Evolutionary conservation across 2,797 vertebrate genomes (phyloP).

Genomic region (Acanthopagrus latus): DNA sequence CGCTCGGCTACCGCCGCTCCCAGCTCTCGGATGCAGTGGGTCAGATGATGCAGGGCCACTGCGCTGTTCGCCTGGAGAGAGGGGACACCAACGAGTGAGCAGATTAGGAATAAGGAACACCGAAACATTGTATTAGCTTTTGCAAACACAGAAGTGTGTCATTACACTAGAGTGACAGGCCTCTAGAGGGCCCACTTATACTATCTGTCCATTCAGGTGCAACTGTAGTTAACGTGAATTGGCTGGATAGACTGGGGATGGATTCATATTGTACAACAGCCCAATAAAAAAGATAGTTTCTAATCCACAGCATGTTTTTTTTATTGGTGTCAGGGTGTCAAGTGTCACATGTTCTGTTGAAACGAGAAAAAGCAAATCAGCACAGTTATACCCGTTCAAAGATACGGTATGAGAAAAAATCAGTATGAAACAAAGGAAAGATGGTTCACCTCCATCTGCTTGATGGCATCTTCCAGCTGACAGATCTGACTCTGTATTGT

Average conservation of each 20-base stretch:
- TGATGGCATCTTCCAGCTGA: conserved; percentile 92
- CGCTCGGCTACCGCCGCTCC: conserved; percentile 90
- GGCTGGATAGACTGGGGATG: neutral
- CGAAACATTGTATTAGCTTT: neutral
- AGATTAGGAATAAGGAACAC: conserved; percentile 2
- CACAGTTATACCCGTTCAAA: neutral
- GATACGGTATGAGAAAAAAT: neutral
- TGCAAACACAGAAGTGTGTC: neutral
- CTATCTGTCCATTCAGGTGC: conserved; percentile 1
- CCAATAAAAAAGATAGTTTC: neutral
- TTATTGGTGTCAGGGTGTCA: neutral
- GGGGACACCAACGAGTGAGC: neutral
- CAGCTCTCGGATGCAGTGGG: conserved; percentile 89
- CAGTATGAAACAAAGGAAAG: neutral
- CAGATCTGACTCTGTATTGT: conserved; percentile 93
- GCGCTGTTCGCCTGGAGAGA: conserved; percentile 88
- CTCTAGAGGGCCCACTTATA: conserved; percentile 22
- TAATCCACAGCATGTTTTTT: neutral
- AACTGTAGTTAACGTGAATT: conserved; percentile 10
- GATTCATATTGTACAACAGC: neutral
- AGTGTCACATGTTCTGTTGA: neutral
- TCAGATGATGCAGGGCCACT: conserved; percentile 91
- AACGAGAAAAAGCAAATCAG: neutral
- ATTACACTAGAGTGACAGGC: neutral
- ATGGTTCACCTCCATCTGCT: conserved; percentile 91